Base-by-base conservation (phyloP, 2,113 vertebrate genomes). In the Passerina amoena region DNA sequence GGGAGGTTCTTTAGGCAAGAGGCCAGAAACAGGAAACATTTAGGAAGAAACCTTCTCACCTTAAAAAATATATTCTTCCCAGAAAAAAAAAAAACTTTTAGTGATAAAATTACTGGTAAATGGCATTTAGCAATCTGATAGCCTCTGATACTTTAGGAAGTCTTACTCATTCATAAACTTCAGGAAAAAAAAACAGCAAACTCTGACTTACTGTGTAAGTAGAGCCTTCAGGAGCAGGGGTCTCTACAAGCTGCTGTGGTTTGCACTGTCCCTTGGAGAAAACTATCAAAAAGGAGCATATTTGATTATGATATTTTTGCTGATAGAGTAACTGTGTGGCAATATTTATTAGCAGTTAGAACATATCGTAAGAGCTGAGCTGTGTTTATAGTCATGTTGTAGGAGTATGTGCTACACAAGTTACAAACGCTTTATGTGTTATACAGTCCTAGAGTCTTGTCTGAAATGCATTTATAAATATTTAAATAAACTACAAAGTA, bases 381-480 rank as follows among this genome's bases (percentile, higher is more conserved):
- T 71, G 2, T 24, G 57, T 82, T 94, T 59, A 40, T 82, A 20
- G 51, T 82, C 12, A 0, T 63, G 42, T 47, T 82, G 51, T n/a
- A 87, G 65, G 69, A 85, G 69, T 3, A 2, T 82, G 57, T 84
- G 73, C 66, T 87, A 51, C 88, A 82, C 37, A 31, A 68, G 73
- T 75, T 91, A 87, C 90, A 82, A 87, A 82, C 76, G 57, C 40
- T 78, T 47, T 59, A 10, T 65, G 37, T 71, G 65, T 84, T 86
- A 47, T 3, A 30, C 77, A 79, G 14, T 91, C 38, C 69, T 42
- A n/a, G 54, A 87, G 63, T n/a, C 73, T 71, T 64, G 69, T 79
- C 81, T 89, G 86, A 82, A 92, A 91, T 72, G 44, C n/a, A 9
- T 72, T 94, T 89, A 68, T 92, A 91, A 95, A 94, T 92, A 69